phyloP scores from a whole-genome alignment of 2,797 vertebrate species.

The Gambusia yucatana region DNA sequence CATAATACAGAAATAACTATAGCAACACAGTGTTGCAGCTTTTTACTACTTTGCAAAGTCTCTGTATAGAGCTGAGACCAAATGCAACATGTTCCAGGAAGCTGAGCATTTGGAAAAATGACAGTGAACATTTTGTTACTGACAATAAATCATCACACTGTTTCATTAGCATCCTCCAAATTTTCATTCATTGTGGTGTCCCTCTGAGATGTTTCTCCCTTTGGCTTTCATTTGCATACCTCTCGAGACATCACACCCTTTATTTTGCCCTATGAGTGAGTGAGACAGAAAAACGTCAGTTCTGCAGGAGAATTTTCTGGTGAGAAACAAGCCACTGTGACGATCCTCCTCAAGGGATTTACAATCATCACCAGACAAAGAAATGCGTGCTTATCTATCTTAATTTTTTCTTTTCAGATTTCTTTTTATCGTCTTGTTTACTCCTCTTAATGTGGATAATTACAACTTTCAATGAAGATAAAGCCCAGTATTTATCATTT shows the following conservation, averaged over 20 bases:
- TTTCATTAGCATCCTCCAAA: constrained; percentile 70
- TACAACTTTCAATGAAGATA: constrained; percentile 30
- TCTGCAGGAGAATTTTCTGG: constrained; percentile 53
- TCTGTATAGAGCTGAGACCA: constrained; percentile 50
- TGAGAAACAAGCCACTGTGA: constrained; percentile 61
- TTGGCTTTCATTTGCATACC: constrained; percentile 66
- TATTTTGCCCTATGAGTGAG: constrained; percentile 50
- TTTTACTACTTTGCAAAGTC: constrained; percentile 36
- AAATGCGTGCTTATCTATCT: constrained; percentile 50
- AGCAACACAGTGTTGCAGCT: constrained; percentile 15
- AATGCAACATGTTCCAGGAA: constrained; percentile 67
- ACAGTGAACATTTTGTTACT: constrained; percentile 65
- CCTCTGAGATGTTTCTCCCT: constrained; percentile 64
- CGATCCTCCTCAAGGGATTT: constrained; percentile 58
- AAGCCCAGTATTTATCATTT: constrained; percentile 28
- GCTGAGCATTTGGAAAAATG: constrained; percentile 59
- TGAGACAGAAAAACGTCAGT: constrained; percentile 62
- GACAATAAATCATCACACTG: constrained; percentile 74
- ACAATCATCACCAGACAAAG: constrained; percentile 46
- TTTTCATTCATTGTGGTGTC: constrained; percentile 69
- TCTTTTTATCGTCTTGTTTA: constrained; percentile 3
- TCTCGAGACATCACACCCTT: constrained; percentile 68
- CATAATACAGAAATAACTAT: constrained; percentile 23
- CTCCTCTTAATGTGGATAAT: constrained; percentile 9
- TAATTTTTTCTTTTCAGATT: constrained; percentile 20